Percentiles rank a stretch among this genome's conserved stretches.
These are phyloP conservation scores for Sandelia bainsii DNA, from an alignment of 2,797 vertebrate genomes.

Conservation along the genomic window DNA sequence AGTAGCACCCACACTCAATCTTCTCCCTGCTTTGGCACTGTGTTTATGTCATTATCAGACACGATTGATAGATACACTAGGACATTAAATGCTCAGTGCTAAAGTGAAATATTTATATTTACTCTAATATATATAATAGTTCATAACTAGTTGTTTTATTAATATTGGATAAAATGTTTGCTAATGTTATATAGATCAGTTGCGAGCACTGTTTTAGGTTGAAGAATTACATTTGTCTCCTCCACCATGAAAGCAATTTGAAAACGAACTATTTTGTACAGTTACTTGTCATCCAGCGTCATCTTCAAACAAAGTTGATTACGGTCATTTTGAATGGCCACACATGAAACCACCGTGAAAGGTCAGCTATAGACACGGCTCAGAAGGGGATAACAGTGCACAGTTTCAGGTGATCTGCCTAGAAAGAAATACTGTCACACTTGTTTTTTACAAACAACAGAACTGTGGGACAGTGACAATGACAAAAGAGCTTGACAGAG, in stretches of 20 bases:
- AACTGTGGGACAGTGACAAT: not conserved
- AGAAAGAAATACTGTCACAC: not conserved
- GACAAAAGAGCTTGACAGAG: not conserved
- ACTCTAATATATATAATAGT: not conserved
- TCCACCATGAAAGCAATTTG: not conserved
- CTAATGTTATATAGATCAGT: constrained; percentile 3
- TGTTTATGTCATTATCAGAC: constrained; percentile 54
- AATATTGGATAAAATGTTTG: constrained; percentile 13
- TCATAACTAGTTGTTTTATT: constrained; percentile 13
- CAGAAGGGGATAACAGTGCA: constrained; percentile 1
- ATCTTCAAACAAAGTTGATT: constrained; percentile 8
- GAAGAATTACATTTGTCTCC: constrained; percentile 20
- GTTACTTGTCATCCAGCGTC: not conserved
- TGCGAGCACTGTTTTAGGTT: constrained; percentile 24
- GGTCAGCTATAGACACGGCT: not conserved
- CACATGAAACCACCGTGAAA: not conserved
- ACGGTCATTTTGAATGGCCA: not conserved
- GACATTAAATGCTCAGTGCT: constrained; percentile 44
- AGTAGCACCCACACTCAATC: constrained; percentile 66
- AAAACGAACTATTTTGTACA: constrained; percentile 7
- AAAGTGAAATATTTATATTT: constrained; percentile 28
- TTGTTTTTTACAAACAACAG: not conserved
- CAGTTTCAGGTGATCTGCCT: not conserved
- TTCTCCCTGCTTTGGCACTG: constrained; percentile 50
- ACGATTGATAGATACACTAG: constrained; percentile 42